A percentile compares a stretch with the other conserved stretches of the same genome.
Evolutionary conservation across 2,888 invertebrate species (phyloP).

Genomic region (Orgyia antiqua): DNA sequence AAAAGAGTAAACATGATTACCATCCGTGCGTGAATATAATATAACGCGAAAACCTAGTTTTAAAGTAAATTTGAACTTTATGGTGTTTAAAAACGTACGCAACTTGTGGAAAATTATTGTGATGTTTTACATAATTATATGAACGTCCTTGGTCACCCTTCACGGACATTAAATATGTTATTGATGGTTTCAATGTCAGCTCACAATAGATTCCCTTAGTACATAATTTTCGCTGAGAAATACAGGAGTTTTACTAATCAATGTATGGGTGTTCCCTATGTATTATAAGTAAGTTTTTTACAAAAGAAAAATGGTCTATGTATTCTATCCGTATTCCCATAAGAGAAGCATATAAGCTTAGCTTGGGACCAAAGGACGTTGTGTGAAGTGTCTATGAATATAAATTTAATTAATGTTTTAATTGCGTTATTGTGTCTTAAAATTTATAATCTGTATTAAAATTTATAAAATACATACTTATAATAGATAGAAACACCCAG

Average conservation of each 20-base stretch:
- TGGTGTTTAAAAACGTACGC: slow-evolving; percentile 3
- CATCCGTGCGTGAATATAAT: slow-evolving; percentile 54
- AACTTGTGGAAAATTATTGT: slow-evolving; percentile 6
- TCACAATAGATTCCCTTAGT: too few species aligned
- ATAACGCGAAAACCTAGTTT: slow-evolving; percentile 22
- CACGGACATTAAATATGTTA: slow-evolving; percentile 31
- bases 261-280: slow-evolving; percentile 7
- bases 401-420: background rate
- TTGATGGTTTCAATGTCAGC: too few species aligned
- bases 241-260: too few species aligned
- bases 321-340: too few species aligned
- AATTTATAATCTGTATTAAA: too few species aligned
- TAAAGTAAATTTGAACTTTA: slow-evolving; percentile 19
- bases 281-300: background rate
- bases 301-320: too few species aligned
- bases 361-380: too few species aligned
- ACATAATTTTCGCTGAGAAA: too few species aligned
- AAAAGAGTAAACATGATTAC: slow-evolving; percentile 28
- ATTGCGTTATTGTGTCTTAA: background rate
- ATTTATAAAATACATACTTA: too few species aligned
- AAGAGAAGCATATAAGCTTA: too few species aligned
- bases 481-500: too few species aligned
- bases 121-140: slow-evolving; percentile 4
- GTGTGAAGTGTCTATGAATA: too few species aligned
- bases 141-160: slow-evolving; percentile 32